phyloP scores from a whole-genome alignment of 2,888 invertebrate species.

The Asteroscopus sphinx region DNA sequence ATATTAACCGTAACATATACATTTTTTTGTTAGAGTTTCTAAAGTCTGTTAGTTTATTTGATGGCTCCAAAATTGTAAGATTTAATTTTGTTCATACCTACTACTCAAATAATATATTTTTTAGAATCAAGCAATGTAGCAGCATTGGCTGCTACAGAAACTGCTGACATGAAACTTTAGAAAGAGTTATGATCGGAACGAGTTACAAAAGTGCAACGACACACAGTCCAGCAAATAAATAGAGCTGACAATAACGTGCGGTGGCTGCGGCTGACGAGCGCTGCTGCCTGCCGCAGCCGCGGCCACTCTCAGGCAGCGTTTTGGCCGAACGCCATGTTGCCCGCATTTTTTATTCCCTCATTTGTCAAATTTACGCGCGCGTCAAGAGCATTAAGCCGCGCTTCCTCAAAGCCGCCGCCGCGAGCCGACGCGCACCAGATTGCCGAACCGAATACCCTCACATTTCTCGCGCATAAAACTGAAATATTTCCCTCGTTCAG shows the following conservation, averaged over 20 bases:
- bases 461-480: constrained; percentile 27
- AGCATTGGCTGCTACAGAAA: constrained; percentile 10
- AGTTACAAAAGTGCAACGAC: constrained; percentile 10
- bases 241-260: constrained; percentile 1
- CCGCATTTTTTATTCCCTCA: constrained; percentile 22
- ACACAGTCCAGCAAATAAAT: constrained; percentile 4
- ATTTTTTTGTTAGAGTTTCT: too few relatives aligned
- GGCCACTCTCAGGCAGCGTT: not conserved
- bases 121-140: constrained; percentile 12
- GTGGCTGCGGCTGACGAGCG: not conserved
- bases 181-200: constrained; percentile 20
- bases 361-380: constrained; percentile 21
- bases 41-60: too few relatives aligned
- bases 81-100: constrained; percentile 16
- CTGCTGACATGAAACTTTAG: constrained; percentile 5
- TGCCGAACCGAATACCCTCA: constrained; percentile 6
- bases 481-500: constrained; percentile 32
- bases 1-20: too few relatives aligned
- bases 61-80: too few relatives aligned
- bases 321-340: constrained; percentile 4
- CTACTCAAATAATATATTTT: constrained; percentile 12
- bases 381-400: constrained; percentile 10
- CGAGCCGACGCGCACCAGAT: constrained; percentile 17
- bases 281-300: not conserved
- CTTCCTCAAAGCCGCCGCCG: constrained; percentile 7